Percentiles rank a stretch among this genome's conserved stretches.
Conservation (phyloP, 2,113 vertebrate genomes). For the Gambusia holbrooki region DNA sequence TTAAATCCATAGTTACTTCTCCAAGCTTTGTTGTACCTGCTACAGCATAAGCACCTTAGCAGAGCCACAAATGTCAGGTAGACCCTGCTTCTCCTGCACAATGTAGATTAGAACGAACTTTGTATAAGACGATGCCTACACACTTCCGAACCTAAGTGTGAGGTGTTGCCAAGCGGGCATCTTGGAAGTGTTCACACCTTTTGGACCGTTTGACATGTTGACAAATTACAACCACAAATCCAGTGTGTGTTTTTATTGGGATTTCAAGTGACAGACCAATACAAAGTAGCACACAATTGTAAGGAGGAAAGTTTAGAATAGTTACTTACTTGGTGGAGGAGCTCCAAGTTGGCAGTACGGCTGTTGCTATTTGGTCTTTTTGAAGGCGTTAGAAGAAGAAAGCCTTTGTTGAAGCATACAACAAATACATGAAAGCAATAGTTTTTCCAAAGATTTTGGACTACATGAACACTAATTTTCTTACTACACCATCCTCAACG, state of each 20-base stretch:
- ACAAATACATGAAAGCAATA: not conserved
- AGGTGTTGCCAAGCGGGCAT: not conserved
- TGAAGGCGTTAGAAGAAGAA: not conserved
- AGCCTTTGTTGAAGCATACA: not conserved
- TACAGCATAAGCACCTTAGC: not conserved
- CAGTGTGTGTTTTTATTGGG: not conserved
- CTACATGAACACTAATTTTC: no score
- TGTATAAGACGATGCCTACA: not conserved
- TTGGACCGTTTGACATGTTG: not conserved
- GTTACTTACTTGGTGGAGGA: not conserved
- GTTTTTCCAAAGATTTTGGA: no score
- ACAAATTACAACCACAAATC: not conserved
- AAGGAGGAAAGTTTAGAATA: not conserved
- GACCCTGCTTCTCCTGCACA: conserved; percentile 19
- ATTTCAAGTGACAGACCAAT: not conserved
- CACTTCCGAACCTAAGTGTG: not conserved
- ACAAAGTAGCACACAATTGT: not conserved
- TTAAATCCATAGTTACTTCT: conserved; percentile 42
- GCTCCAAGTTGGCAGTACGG: not conserved
- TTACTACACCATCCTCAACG: no score
- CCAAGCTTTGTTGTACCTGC: conserved; percentile 27
- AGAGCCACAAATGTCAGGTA: conserved; percentile 9
- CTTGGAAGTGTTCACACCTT: not conserved
- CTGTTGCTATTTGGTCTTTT: not conserved
- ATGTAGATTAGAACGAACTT: conserved; percentile 3